These are phyloP conservation scores for Echinometra lucunter DNA, from an alignment of 53 echinoderm and acorn worm genomes.

Conservation along the genomic window DNA sequence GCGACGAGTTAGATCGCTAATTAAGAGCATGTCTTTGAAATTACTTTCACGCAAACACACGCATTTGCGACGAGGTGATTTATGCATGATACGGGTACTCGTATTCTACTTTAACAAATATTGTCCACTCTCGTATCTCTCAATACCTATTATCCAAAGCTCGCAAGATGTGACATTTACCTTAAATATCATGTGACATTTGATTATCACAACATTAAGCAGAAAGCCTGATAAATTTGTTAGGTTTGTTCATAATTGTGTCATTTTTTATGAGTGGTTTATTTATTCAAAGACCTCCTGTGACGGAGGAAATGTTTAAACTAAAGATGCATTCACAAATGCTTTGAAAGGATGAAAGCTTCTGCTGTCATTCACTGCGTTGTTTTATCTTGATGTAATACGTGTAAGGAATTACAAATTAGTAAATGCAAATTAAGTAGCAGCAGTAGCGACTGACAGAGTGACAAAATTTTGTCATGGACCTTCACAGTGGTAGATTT, in stretches of 20 bases:
- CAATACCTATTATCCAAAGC: not conserved
- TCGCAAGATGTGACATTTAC: not conserved
- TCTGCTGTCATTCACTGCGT: too few relatives aligned
- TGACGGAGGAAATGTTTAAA: not conserved
- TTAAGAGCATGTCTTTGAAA: slow-evolving; percentile 55
- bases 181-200: not conserved
- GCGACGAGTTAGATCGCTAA: slow-evolving; percentile 49
- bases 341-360: too few relatives aligned
- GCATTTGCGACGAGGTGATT: not conserved
- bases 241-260: not conserved
- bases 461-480: too few relatives aligned
- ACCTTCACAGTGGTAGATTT: too few relatives aligned
- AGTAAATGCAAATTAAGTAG: too few relatives aligned
- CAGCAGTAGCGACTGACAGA: too few relatives aligned
- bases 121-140: not conserved
- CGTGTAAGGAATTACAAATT: too few relatives aligned
- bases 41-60: slow-evolving; percentile 39
- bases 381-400: too few relatives aligned
- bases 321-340: not conserved
- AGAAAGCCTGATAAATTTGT: not conserved
- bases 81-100: too few relatives aligned
- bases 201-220: not conserved
- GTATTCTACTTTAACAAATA: slow-evolving; percentile 37
- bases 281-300: not conserved
- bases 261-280: not conserved